phyloP scores from a whole-genome alignment of 2,888 invertebrate species.

The Hymenopus coronatus region DNA sequence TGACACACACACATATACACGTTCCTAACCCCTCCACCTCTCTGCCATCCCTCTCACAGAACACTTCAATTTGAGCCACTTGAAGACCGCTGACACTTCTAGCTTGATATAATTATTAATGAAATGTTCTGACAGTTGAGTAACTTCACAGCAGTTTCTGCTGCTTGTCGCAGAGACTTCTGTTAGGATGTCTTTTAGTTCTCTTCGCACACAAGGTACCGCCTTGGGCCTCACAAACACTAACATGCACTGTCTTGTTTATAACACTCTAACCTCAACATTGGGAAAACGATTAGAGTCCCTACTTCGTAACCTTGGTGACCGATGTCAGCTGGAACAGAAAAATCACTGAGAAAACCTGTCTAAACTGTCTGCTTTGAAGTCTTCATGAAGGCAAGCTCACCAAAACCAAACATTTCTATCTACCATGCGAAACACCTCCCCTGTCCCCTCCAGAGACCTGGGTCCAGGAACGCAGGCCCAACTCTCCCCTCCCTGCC shows the following conservation, averaged over 20 bases:
- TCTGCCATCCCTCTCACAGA: neutral
- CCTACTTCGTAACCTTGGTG: neutral
- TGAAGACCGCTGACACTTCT: neutral
- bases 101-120: slow-evolving; percentile 15
- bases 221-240: too few species aligned
- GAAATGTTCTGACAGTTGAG: neutral
- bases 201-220: neutral
- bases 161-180: neutral
- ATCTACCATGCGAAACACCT: neutral
- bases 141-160: neutral
- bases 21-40: neutral
- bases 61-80: slow-evolving; percentile 9
- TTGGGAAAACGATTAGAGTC: too few species aligned
- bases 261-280: too few species aligned
- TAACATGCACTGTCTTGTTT: too few species aligned
- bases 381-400: neutral
- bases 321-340: neutral
- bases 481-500: neutral
- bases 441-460: neutral
- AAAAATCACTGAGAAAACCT: slow-evolving; percentile 1
- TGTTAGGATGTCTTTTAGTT: too few species aligned
- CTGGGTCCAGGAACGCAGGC: neutral
- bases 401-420: neutral
- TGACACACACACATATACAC: neutral
- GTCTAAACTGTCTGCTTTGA: neutral